Evolutionary conservation across 2,797 vertebrate species (phyloP), one percentile per base, ranked within the genome.

Genomic region (Anguilla megastoma): DNA sequence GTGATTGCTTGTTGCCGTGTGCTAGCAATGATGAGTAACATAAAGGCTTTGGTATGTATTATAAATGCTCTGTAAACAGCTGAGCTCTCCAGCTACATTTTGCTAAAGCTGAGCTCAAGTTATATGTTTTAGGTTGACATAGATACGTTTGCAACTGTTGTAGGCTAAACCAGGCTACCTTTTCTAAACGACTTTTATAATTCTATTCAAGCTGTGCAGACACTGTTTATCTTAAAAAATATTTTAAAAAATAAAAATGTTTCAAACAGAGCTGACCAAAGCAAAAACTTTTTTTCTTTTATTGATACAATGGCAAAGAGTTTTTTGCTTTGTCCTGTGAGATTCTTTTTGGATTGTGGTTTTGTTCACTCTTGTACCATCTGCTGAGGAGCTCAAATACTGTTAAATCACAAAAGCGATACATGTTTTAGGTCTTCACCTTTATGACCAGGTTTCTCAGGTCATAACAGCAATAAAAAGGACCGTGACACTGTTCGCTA

Each of bases 151-250:
- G 89, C 84, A 21, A 45, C 89, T 90, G 92, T 83, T 92, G 93
- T 93, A 82, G 90, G 91, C 93, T 86, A 89, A 92, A 94, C 90
- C 90, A 91, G 88, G 91, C 90, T 84, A 90, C 91, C 92, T 63
- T 63, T 24, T n/a, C 18, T 66, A 1, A 86, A 92, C 92, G 89
- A 66, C 88, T 91, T 94, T 94, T 92, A 94, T 91, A 71, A 91
- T 89, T 88, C 88, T 89, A 90, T 90, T 91, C 85, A 76, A 91
- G 91, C 90, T 90, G 85, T 88, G 69, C 86, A 52, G 89, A 91
- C 85, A 71, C 76, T 90, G 89, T 88, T 87, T 79, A 87, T 45
- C 80, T 27, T 48, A 76, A 90, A 79, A 21, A 89, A 36, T n/a
- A 71, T 89, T 87, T 24, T 0, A 7, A 45, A 80, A 80, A 80